Conservation (phyloP, 2,888 invertebrate species). For the Tortrix viridana region DNA sequence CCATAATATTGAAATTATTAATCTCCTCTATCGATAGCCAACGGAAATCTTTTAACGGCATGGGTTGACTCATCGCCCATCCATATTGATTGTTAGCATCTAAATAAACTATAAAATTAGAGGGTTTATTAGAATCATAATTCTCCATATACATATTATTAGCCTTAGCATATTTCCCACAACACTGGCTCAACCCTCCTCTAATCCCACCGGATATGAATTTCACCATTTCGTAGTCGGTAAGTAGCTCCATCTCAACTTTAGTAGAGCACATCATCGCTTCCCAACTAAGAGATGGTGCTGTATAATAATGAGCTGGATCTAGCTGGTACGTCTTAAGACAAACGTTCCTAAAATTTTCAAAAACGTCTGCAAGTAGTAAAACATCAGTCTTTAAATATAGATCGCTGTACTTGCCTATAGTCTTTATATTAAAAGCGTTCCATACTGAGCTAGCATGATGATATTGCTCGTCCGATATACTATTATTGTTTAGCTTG, state of each 20-base stretch:
- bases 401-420: constrained; percentile 50
- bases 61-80: no score
- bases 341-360: constrained; percentile 53
- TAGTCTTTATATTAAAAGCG: constrained; percentile 43
- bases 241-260: no score
- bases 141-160: constrained; percentile 50
- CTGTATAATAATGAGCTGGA: no score
- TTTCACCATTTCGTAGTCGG: constrained; percentile 38
- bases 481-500: constrained; percentile 17
- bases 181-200: no score
- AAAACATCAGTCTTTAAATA: constrained; percentile 53
- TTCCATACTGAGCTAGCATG: constrained; percentile 48
- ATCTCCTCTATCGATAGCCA: no score
- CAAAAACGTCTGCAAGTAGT: constrained; percentile 52
- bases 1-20: no score
- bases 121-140: constrained; percentile 42
- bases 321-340: constrained; percentile 46
- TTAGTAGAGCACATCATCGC: no score
- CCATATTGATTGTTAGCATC: no score
- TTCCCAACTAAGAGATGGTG: no score
- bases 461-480: constrained; percentile 43
- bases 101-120: constrained; percentile 50
- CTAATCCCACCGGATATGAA: constrained; percentile 44
- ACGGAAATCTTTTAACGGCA: no score
- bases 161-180: constrained; percentile 48